These are phyloP conservation scores for Xylota segnis DNA, from an alignment of 2,888 invertebrate species.

Conservation along the genomic window DNA sequence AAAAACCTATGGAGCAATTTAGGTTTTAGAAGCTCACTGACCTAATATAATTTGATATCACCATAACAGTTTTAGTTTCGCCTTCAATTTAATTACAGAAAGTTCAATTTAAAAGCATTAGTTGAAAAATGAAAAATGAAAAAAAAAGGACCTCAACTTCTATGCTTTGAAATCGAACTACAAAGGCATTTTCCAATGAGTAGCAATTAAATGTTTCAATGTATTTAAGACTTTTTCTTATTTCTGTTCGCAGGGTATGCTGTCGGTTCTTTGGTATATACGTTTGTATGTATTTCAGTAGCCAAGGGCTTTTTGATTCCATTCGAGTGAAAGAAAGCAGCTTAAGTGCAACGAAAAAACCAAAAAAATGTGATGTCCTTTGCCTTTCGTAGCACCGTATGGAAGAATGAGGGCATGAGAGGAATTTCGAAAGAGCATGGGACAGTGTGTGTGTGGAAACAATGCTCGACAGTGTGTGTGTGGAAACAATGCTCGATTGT, in stretches of 20 bases:
- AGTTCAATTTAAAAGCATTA: conserved; percentile 51
- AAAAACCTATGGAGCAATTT: neutral
- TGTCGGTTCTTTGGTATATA: conserved; percentile 4
- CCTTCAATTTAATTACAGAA: conserved; percentile 50
- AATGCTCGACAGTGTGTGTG: conserved; percentile 19
- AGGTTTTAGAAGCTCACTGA: conserved; percentile 6
- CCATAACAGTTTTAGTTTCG: conserved; percentile 2
- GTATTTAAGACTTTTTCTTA: conserved; percentile 29
- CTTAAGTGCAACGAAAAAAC: conserved; percentile 13
- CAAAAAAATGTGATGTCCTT: conserved; percentile 22
- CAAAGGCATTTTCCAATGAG: conserved; percentile 62
- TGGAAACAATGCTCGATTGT: conserved; percentile 28
- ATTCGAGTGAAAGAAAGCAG: conserved; percentile 29
- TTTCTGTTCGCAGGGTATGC: neutral
- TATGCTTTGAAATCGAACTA: conserved; percentile 58
- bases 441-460: conserved; percentile 1
- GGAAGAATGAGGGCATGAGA: conserved; percentile 11
- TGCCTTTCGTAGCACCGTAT: conserved; percentile 20
- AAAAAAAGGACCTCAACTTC: conserved; percentile 1
- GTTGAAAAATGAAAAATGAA: conserved; percentile 36
- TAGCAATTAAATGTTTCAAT: conserved; percentile 61
- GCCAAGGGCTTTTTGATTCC: conserved; percentile 36
- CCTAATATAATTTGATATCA: conserved; percentile 13
- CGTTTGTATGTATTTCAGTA: neutral
- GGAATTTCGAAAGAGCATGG: conserved; percentile 4